Percentiles rank a stretch among this genome's conserved stretches.
phyloP scores from a whole-genome alignment of 2,113 vertebrate species.

The Trematomus loennbergii region DNA sequence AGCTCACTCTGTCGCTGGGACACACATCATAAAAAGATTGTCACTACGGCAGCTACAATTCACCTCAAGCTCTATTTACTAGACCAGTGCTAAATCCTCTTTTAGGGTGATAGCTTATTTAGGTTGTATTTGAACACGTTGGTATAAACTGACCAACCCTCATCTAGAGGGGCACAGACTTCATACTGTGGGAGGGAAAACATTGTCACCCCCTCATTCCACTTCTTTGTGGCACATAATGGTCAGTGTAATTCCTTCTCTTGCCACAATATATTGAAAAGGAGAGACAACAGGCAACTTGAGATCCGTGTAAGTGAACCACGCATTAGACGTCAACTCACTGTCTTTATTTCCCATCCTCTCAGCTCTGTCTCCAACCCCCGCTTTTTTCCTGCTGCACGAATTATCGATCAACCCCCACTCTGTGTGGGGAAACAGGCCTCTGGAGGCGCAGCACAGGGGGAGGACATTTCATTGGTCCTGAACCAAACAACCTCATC shows the following conservation, averaged over 20 bases:
- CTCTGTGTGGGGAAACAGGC: slow-evolving; percentile 14
- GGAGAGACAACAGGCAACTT: slow-evolving; percentile 31
- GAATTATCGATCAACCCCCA: slow-evolving; percentile 64
- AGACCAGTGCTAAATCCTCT: slow-evolving; percentile 48
- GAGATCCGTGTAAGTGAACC: slow-evolving; percentile 38
- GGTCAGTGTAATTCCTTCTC: slow-evolving; percentile 41
- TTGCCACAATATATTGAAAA: slow-evolving; percentile 41
- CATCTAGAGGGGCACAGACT: slow-evolving; percentile 35
- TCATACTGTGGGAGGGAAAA: slow-evolving; percentile 47
- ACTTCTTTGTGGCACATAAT: slow-evolving; percentile 41
- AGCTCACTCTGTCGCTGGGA: slow-evolving; percentile 50
- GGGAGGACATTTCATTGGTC: slow-evolving; percentile 64
- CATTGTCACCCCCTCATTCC: slow-evolving; percentile 29
- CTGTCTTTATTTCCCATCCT: slow-evolving; percentile 58
- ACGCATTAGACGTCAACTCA: slow-evolving; percentile 25
- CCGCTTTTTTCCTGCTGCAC: slow-evolving; percentile 47
- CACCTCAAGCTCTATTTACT: slow-evolving; percentile 54
- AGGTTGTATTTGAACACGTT: slow-evolving; percentile 43
- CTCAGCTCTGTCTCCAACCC: slow-evolving; percentile 36
- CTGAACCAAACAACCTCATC: slow-evolving; percentile 76
- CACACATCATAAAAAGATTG: slow-evolving; percentile 54
- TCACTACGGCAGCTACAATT: slow-evolving; percentile 10
- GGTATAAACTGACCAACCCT: slow-evolving; percentile 19
- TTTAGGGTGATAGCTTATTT: slow-evolving; percentile 54
- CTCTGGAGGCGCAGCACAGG: slow-evolving; percentile 53